phyloP scores from a whole-genome alignment of 2,888 invertebrate species.

The Hydroisotoma schaefferi region DNA sequence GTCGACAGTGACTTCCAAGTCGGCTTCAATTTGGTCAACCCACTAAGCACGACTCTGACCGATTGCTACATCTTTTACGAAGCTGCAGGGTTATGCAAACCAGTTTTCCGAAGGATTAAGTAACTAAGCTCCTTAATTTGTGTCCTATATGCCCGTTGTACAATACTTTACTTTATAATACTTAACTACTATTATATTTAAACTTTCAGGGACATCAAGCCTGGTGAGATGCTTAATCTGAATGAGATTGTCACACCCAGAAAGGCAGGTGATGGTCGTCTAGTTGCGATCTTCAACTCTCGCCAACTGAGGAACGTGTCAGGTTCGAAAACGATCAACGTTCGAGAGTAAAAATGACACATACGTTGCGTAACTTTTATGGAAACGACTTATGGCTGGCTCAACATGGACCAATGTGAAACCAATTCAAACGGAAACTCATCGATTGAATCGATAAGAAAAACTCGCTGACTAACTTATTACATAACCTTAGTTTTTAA shows the following conservation, averaged over 20 bases:
- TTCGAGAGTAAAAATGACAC: conserved; percentile 23
- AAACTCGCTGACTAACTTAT: neutral
- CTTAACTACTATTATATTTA: conserved; percentile 6
- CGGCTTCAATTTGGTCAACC: conserved; percentile 61
- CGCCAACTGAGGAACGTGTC: conserved; percentile 64
- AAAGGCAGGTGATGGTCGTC: conserved; percentile 61
- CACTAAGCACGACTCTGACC: conserved; percentile 62
- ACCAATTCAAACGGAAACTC: no score
- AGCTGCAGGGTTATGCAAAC: conserved; percentile 50
- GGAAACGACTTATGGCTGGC: neutral
- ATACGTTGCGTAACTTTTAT: neutral
- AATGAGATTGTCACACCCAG: conserved; percentile 62
- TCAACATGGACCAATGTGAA: neutral
- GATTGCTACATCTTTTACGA: conserved; percentile 53
- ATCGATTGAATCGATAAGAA: no score
- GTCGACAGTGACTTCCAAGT: conserved; percentile 51
- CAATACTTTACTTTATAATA: conserved; percentile 1
- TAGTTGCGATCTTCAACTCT: conserved; percentile 65
- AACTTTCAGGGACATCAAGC: conserved; percentile 61
- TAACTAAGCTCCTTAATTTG: conserved; percentile 4
- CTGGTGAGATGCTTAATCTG: conserved; percentile 62
- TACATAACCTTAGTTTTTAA: neutral
- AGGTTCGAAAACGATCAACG: conserved; percentile 54
- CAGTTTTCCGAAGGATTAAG: conserved; percentile 38
- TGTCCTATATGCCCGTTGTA: no score